Evolutionary conservation across 2,797 vertebrate species (phyloP), one percentile per base, ranked within the genome.

Genomic region (Macropodus opercularis): DNA sequence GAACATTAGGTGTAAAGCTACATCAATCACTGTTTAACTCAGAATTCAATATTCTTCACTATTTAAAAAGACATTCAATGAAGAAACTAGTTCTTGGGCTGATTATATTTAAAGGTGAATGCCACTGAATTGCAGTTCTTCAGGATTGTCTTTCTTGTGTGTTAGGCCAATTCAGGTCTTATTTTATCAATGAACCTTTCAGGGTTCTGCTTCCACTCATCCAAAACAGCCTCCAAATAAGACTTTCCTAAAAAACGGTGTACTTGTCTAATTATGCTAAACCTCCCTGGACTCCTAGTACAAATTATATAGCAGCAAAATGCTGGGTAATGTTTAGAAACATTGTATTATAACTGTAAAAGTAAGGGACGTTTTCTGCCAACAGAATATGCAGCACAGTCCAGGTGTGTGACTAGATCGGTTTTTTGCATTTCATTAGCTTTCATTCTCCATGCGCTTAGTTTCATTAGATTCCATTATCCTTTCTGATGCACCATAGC

Each of bases 1-100:
- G 8, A 29, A 48, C 24, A 44, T 39, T 69, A 58, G 57, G 51
- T 69, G 43, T 59, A 47, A 38, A 62, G 75, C 43, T 44, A 51
- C 65, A 76, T 49, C 72, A 72, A 84, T 75, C 66, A 69, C 49
- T 8, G 19, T 54, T 73, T 71, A 77, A 77, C 78, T 70, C 72
- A 69, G 60, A 44, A 49, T 60, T 81, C 76, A 46, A 80, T 85
- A 80, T 69, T 69, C 56, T 67, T 68, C 58, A 66, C 50, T 38
- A 35, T 43, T 14, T 76, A 77, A 76, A 79, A 76, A 62, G 19
- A 19, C 8, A 3, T 79, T 87, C 79, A 47, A 79, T 84, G 54
- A 29, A 76, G 73, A 79, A 67, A 79, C 81, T 11, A 58, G 22
- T n/a, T n/a, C n/a, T n/a, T n/a, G n/a, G 22, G 43, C 48, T 69